Evolutionary conservation across 2,797 vertebrate genomes (phyloP).

Genomic region (Avahi laniger): DNA sequence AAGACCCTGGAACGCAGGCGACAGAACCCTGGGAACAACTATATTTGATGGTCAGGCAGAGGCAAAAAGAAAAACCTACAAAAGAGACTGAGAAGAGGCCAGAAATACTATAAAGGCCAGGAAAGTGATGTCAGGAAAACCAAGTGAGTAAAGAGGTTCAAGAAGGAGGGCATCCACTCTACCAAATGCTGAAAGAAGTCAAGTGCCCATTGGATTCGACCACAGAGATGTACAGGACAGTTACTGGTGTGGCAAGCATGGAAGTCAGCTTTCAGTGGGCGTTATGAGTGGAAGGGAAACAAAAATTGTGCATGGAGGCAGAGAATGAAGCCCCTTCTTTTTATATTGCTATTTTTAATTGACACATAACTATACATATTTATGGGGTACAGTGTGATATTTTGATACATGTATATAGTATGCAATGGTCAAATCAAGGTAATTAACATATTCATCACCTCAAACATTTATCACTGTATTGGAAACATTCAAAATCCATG

Average conservation of each 20-base stretch:
- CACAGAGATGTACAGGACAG: rapidly evolving
- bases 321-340: too few species aligned
- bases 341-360: too few species aligned
- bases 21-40: background rate
- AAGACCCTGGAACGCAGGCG: background rate
- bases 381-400: background rate
- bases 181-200: background rate
- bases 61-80: background rate
- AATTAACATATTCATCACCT: background rate
- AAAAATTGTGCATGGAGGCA: background rate
- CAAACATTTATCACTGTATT: background rate
- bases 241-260: too few species aligned
- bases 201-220: background rate
- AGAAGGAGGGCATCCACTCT: background rate
- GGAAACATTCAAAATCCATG: background rate
- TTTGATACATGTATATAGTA: background rate
- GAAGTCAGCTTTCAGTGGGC: background rate
- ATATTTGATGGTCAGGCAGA: background rate
- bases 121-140: background rate
- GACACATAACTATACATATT: background rate
- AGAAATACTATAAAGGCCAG: background rate
- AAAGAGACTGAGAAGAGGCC: background rate
- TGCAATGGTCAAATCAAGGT: background rate
- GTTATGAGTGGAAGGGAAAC: background rate
- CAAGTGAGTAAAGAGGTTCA: background rate